phyloP scores from a whole-genome alignment of 64 coral and sea anemone species.

The Montipora efflorescens region DNA sequence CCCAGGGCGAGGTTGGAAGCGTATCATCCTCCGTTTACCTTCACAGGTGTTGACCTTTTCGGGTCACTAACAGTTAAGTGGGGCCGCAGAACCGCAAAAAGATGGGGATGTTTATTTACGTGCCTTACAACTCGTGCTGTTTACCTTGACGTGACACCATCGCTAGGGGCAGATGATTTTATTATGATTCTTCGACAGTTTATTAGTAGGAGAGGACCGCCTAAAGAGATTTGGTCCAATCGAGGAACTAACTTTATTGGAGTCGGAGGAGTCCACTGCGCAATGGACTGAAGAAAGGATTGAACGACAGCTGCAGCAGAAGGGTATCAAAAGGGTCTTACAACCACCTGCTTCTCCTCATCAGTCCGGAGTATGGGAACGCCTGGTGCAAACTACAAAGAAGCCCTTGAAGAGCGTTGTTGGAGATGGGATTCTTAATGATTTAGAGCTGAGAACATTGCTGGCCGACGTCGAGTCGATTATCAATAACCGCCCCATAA shows the following conservation, averaged over 20 bases:
- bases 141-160: too few species aligned
- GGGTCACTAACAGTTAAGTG: too few species aligned
- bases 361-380: neutral
- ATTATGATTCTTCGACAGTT: neutral
- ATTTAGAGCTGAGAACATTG: neutral
- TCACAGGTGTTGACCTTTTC: too few species aligned
- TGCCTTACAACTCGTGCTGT: too few species aligned
- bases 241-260: conserved; percentile 1
- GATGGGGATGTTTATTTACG: too few species aligned
- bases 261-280: neutral
- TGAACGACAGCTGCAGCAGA: too few species aligned
- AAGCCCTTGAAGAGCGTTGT: neutral
- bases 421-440: neutral
- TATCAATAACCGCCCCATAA: neutral
- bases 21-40: too few species aligned
- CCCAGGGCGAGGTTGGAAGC: too few species aligned
- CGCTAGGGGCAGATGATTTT: too few species aligned
- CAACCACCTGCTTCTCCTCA: neutral
- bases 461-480: neutral
- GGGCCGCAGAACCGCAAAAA: too few species aligned
- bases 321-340: neutral
- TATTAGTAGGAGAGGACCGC: neutral
- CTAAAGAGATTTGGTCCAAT: neutral
- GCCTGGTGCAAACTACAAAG: conserved; percentile 17
- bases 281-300: too few species aligned